phyloP scores from a whole-genome alignment of 2,113 vertebrate genomes.

The Triplophysa tibetana region DNA sequence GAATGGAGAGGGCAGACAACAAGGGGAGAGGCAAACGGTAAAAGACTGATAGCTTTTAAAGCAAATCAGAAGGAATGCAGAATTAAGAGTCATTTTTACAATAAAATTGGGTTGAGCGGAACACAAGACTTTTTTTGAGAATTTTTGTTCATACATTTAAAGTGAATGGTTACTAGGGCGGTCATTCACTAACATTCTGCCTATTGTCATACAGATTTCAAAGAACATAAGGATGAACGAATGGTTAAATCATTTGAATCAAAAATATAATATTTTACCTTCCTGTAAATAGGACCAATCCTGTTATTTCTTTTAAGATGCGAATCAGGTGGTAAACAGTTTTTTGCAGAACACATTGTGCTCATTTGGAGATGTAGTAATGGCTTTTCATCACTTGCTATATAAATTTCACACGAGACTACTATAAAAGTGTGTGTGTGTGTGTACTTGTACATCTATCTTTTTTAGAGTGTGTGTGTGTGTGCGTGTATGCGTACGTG shows the following conservation, averaged over 20 bases:
- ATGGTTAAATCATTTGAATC: background rate
- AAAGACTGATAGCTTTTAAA: background rate
- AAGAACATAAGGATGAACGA: background rate
- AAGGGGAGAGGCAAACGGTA: background rate
- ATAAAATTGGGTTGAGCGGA: background rate
- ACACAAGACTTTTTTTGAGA: too few species aligned
- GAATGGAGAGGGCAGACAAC: slow-evolving; percentile 54
- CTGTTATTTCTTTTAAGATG: slow-evolving; percentile 19
- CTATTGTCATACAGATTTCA: background rate
- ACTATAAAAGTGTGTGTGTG: background rate
- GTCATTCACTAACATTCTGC: background rate
- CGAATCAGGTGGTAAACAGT: background rate
- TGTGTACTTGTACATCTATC: background rate
- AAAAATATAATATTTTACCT: background rate
- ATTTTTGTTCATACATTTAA: too few species aligned
- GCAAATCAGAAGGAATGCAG: background rate
- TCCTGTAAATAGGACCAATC: slow-evolving; percentile 15
- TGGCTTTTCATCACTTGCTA: background rate
- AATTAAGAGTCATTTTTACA: background rate
- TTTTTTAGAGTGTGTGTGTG: background rate
- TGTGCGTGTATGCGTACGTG: background rate
- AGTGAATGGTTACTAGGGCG: too few species aligned
- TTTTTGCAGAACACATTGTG: background rate
- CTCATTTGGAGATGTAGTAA: background rate
- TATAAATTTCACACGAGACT: background rate